Base-by-base conservation (phyloP, 2,113 vertebrate genomes). In the Mesitornis unicolor region DNA sequence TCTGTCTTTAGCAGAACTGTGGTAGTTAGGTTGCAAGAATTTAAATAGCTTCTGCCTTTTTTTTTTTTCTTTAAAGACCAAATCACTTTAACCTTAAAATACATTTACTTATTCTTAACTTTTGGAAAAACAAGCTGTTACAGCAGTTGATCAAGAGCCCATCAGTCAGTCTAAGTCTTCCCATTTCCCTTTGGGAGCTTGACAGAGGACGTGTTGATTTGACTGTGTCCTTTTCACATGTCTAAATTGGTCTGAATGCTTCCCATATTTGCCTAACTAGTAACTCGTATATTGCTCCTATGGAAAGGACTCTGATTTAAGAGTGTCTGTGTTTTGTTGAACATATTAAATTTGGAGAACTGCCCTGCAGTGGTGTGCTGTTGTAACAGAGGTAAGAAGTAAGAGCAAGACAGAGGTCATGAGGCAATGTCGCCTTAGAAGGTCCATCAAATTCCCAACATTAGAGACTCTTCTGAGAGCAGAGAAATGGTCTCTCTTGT, bases 1-100 rank as follows among this genome's bases (percentile, higher is more conserved):
- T 83, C 56, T 73, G 0, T 74, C 45, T 91, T 83, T 16, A 12
- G 68, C 33, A 28, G 16, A 1, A 1, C 50, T 77, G 36, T 6
- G 1, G 17, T 50, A 38, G 42, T 35, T 77, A 47, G 19, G 8
- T 85, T 94, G 22, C 45, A 82, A 71, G 63, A 83, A 73, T 71
- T 87, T 48, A 76, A 85, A 48, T 40, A 45, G 7, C 5, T 89
- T 57, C 33, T 40, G 13, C 7, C 67, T 86, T 83, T 61, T 7
- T 54, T 59, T 76, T 36, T 31, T 93, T 93, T 36, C 57, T 85
- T 83, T 84, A 79, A 83, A 81, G 54, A 64, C 2, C 33, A 51
- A 42, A 47, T 86, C 1, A 2, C 16, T 14, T 80, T 65, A 77
- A 59, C 11, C 7, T 38, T 84, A 79, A 74, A 85, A 79, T 70